Evolutionary conservation across 2,113 vertebrate genomes (phyloP), one percentile per base, ranked within the genome.

Genomic region (Pandion haliaetus): DNA sequence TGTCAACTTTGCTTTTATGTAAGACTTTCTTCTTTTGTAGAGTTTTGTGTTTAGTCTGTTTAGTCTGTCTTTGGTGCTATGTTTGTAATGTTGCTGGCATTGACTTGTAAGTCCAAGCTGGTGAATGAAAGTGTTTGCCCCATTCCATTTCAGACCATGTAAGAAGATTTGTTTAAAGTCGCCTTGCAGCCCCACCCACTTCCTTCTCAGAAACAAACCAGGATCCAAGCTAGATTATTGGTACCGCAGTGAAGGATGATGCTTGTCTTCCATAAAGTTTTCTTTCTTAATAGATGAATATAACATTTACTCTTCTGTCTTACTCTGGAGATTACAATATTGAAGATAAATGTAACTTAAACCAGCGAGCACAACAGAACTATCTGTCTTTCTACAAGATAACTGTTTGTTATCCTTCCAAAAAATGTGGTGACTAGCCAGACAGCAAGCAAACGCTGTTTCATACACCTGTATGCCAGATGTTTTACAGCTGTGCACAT

Each of bases 11-110:
- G 24, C 38, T 90, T 91, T 90, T 52, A 52, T 72, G 18, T 18
- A 55, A 55, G 26, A 52, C 69, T 70, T 83, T 11, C 15, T 67
- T 66, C 50, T 81, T 78, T 40, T 61, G 38, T 52, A 59, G 54
- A 70, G 21, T 49, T 90, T 86, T 74, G 13, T 93, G 62, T 97
- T 97, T 78, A 95, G 86, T 94, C 82, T 93, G 62, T 97, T 97
- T 78, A 95, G 86, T 94, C 82, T 94, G 50, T 67, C 10, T 5
- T 57, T 67, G n/a, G 36, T 93, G 61, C 72, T 92, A 1, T 84
- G 34, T 57, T 81, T 65, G 31, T 52, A 34, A 61, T 26, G 54
- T 82, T 95, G 73, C 65, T 91, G 88, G 61, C 70, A 79, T 86
- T 86, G 91, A 59, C 42, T 76, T 71, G 6, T 34, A 69, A 63